Conservation (phyloP, 2,888 invertebrate genomes). For the Caenorhabditis sulstoni region DNA sequence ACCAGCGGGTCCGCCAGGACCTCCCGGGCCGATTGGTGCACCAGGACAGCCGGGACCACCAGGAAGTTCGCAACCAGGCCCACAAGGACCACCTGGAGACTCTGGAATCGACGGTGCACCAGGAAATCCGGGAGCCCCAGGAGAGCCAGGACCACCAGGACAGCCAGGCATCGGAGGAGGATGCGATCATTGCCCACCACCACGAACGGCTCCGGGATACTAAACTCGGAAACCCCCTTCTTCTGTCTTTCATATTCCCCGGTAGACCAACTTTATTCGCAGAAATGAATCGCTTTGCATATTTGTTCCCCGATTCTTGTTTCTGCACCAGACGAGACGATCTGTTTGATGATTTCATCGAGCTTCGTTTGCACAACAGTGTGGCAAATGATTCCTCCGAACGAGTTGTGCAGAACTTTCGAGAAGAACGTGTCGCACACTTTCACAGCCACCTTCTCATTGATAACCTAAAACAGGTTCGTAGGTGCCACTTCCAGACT, state of each 20-base stretch:
- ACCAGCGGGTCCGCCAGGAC: conserved; percentile 69
- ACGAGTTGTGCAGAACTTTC: conserved; percentile 36
- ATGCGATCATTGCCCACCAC: conserved; percentile 62
- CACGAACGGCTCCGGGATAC: conserved; percentile 61
- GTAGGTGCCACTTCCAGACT: background rate
- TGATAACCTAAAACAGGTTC: conserved; percentile 28
- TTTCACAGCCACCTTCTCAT: conserved; percentile 39
- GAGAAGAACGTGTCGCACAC: conserved; percentile 42
- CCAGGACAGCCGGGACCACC: conserved; percentile 65
- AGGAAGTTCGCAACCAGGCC: conserved; percentile 62
- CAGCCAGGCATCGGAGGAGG: conserved; percentile 61
- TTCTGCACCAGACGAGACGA: conserved; percentile 8
- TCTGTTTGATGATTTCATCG: conserved; percentile 36
- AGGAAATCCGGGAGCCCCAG: conserved; percentile 62
- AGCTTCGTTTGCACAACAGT: conserved; percentile 32
- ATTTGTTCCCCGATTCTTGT: conserved; percentile 23
- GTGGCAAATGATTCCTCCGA: conserved; percentile 42
- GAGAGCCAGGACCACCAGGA: conserved; percentile 66
- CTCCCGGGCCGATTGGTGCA: conserved; percentile 58
- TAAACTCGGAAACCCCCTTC: conserved; percentile 6
- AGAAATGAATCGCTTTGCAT: conserved; percentile 23
- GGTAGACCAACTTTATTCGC: conserved; percentile 26
- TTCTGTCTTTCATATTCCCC: conserved; percentile 8
- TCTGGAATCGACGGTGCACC: conserved; percentile 61
- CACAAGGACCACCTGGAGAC: conserved; percentile 66